Evolutionary conservation across 2,113 vertebrate species (phyloP).

Genomic region (Emydocephalus ijimae): DNA sequence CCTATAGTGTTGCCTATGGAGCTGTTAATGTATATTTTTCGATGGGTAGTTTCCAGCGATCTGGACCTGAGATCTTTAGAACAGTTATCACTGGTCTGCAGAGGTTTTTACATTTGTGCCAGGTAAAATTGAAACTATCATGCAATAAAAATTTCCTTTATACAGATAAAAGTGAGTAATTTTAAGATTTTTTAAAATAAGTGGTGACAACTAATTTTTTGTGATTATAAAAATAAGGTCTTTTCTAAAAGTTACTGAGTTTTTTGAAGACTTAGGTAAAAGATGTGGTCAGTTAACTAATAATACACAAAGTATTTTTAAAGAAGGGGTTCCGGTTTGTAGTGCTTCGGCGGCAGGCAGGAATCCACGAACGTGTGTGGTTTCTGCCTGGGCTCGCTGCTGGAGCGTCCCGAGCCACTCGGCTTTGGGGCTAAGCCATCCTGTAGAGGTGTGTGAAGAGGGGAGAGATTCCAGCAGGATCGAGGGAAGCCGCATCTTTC

Average conservation of each 20-base stretch:
- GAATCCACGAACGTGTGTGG: too few relatives aligned
- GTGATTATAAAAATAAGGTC: not conserved
- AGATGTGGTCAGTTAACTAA: not conserved
- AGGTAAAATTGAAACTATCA: slow-evolving; percentile 73
- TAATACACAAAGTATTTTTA: not conserved
- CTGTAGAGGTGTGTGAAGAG: too few relatives aligned
- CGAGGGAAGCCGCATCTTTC: too few relatives aligned
- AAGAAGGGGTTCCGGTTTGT: not conserved
- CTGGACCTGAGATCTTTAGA: slow-evolving; percentile 93
- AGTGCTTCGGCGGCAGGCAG: too few relatives aligned
- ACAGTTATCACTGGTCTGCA: slow-evolving; percentile 91
- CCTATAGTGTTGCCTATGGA: slow-evolving; percentile 86
- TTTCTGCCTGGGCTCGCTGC: too few relatives aligned
- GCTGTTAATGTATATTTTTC: slow-evolving; percentile 96
- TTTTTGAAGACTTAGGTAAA: not conserved
- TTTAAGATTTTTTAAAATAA: not conserved
- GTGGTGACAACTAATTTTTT: not conserved
- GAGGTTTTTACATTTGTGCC: slow-evolving; percentile 96
- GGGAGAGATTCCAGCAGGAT: too few relatives aligned
- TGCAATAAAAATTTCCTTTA: not conserved
- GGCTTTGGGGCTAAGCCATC: too few relatives aligned
- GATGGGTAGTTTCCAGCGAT: slow-evolving; percentile 97
- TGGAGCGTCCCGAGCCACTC: too few relatives aligned
- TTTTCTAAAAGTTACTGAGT: not conserved
- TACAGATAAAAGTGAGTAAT: not conserved